Evolutionary conservation across 2,888 invertebrate genomes (phyloP).

Genomic region (Agrotis clavis): DNA sequence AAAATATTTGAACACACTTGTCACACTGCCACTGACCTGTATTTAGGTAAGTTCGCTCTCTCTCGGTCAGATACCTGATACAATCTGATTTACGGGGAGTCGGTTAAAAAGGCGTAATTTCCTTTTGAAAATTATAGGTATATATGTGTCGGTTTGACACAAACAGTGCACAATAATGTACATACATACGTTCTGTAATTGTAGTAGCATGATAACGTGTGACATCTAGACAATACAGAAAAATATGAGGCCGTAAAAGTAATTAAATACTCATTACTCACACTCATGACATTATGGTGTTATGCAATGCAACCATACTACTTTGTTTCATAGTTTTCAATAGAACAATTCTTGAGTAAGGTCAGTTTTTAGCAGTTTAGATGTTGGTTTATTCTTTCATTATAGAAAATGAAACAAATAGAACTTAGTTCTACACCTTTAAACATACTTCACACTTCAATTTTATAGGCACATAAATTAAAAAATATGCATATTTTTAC

Average conservation of each 20-base stretch:
- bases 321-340: too few relatives aligned
- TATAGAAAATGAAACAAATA: too few relatives aligned
- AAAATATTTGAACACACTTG: constrained; percentile 34
- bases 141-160: background rate
- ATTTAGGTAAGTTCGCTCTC: constrained; percentile 22
- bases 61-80: constrained; percentile 31
- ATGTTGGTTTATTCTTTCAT: too few relatives aligned
- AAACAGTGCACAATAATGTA: too few relatives aligned
- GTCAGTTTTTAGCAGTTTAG: background rate
- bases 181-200: too few relatives aligned
- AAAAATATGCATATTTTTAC: too few relatives aligned
- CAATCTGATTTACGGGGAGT: constrained; percentile 18
- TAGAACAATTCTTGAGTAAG: background rate
- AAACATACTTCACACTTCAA: too few relatives aligned
- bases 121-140: constrained; percentile 11
- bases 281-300: background rate
- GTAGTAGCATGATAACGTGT: background rate
- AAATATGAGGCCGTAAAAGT: background rate
- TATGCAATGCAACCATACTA: background rate
- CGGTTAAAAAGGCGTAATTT: constrained; percentile 12
- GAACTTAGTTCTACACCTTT: too few relatives aligned
- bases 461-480: too few relatives aligned
- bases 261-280: background rate
- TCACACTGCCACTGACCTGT: constrained; percentile 44
- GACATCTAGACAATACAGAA: background rate